Evolutionary conservation across 2,113 vertebrate species (phyloP), one percentile per base, ranked within the genome.

Genomic region (Isichthys henryi): DNA sequence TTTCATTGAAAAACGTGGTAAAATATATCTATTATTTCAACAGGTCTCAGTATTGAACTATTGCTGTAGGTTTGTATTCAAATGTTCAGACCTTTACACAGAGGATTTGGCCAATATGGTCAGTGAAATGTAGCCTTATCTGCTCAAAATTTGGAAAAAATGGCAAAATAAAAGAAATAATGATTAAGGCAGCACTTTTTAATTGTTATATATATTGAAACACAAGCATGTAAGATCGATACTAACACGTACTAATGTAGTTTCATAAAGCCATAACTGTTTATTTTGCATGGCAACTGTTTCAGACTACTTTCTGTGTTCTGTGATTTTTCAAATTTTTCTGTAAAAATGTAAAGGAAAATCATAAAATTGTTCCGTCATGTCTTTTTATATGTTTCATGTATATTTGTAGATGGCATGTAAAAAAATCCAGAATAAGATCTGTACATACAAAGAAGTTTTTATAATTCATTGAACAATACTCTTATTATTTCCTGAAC

Each of bases 361-460:
- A 77, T 77, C 35, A 77, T 19, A 19, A 77, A 35, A 77, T 70
- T 27, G 62, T 77, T 43, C 17, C 19, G 11, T 77, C 31, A 39
- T 77, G 35, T 77, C 35, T 77, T 77, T 77, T 77, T 77, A 43
- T 77, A 77, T 77, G 17, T 77, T 77, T 77, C 35, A 77, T 35
- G 27, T 77, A 77, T 43, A 17, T 77, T 43, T 77, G 27, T 35
- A 77, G 74, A 11, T 19, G 74, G 31, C 5, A 43, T 43, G 35
- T 77, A 77, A 77, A 77, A 43, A 17, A 77, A 43, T 27, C 3
- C 62, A 11, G 62, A 70, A 70, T 70, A 70, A 31, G 62, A 70
- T 70, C 27, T 88, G 88, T 88, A 88, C 62, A 77, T 88, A 88
- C 43, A 88, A 49, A 88, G n/a, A 49, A 4, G 87, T 62, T 88